phyloP scores from a whole-genome alignment of 2,797 vertebrate species.

The Chaetophractus vellerosus region DNA sequence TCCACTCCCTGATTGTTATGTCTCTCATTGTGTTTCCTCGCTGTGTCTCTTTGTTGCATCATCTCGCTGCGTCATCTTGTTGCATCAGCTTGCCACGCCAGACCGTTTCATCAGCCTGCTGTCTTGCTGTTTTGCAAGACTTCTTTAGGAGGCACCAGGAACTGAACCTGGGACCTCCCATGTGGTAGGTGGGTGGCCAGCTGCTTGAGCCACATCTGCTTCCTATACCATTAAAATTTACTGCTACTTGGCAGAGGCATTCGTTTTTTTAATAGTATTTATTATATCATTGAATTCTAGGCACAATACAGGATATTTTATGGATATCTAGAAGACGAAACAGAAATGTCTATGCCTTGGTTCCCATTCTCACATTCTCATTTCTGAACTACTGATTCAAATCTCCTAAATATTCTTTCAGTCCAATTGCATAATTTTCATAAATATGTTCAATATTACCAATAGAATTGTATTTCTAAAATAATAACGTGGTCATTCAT shows the following conservation, averaged over 20 bases:
- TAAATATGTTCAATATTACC: neutral
- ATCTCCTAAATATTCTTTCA: neutral
- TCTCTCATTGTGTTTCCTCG: too few relatives aligned
- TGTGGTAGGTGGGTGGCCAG: too few relatives aligned
- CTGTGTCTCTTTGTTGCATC: too few relatives aligned
- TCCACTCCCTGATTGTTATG: too few relatives aligned
- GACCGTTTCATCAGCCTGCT: too few relatives aligned
- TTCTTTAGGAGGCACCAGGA: too few relatives aligned
- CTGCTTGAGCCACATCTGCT: too few relatives aligned
- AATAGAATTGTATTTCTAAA: neutral
- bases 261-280: constrained; percentile 33
- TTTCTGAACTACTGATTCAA: neutral
- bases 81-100: too few relatives aligned
- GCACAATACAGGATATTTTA: neutral
- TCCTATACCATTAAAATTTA: neutral
- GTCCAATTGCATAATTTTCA: neutral
- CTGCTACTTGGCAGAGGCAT: neutral
- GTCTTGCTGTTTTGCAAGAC: too few relatives aligned
- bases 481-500: neutral
- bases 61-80: too few relatives aligned
- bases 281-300: neutral
- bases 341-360: neutral
- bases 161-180: too few relatives aligned
- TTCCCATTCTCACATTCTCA: neutral
- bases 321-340: constrained; percentile 3